A percentile compares a stretch with the other conserved stretches of the same genome.
Evolutionary conservation across 1,140 invertebrate species (phyloP).

Genomic region (Aethina tumida): DNA sequence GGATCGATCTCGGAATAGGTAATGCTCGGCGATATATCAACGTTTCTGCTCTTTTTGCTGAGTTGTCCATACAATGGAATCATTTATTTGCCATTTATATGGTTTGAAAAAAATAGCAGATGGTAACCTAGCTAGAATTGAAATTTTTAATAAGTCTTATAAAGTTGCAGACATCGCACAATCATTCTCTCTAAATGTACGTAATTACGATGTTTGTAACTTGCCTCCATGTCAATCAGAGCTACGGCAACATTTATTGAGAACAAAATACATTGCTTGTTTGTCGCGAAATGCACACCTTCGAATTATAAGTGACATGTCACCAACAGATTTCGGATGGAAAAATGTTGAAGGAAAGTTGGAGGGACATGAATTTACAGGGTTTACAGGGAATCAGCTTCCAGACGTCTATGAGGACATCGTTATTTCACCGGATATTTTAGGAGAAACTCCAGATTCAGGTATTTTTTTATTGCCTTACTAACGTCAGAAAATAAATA

Average conservation of each 20-base stretch:
- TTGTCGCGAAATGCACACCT: conserved; percentile 2
- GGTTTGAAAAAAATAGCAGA: conserved; percentile 4
- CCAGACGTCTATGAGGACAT: no score
- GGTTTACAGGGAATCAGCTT: no score
- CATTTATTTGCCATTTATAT: conserved; percentile 7
- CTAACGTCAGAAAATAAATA: conserved; percentile 3
- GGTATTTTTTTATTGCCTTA: conserved; percentile 2
- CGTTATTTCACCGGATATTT: conserved; percentile 7
- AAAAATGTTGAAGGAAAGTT: no score
- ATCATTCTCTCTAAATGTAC: conserved; percentile 7
- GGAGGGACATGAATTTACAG: no score
- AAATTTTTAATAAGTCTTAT: conserved; percentile 9
- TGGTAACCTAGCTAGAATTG: conserved; percentile 6
- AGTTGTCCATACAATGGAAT: conserved; percentile 1
- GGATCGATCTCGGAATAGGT: conserved; percentile 14
- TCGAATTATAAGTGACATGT: no score
- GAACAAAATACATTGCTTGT: conserved; percentile 5
- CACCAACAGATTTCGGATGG: no score
- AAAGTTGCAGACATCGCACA: conserved; percentile 6
- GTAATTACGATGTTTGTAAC: conserved; percentile 5
- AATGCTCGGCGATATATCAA: conserved; percentile 14
- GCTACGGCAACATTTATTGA: conserved; percentile 5
- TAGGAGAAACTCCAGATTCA: conserved; percentile 1
- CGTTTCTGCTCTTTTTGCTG: conserved; percentile 7
- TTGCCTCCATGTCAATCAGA: conserved; percentile 3